Base-by-base conservation (phyloP, 1,140 invertebrate genomes). In the Contarinia nasturtii region DNA sequence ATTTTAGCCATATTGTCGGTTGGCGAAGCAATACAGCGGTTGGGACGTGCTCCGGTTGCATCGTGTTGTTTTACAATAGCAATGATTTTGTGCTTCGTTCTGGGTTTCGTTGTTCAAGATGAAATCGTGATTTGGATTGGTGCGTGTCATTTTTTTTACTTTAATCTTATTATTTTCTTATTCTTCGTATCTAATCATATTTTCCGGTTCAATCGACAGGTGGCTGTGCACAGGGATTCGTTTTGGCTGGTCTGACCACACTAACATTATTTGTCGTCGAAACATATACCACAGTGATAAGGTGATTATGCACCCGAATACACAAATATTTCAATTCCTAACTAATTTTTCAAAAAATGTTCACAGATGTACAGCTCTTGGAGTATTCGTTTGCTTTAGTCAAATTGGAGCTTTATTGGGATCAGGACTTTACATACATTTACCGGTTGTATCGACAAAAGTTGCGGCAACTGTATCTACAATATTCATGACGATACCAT, bases 361-460 rank as follows among this genome's bases (percentile, higher is more conserved):
- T 46, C 17, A 15, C 18, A 46, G 45, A 37, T 46, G 45, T n/a
- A 37, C 45, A 36, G 45, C 45, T 37, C 17, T 46, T 8, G 45
- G 45, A 37, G 10, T 37, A 3, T 37, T 36, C 17, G 33, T 46
- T 17, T 46, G 33, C 36, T 15, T 33, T 15, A 33, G 33, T 8
- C 33, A 46, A 7, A 46, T 46, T 19, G 45, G 45, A 37, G 45
- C 45, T 19, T 19, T 46, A 33, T 7, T 46, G 7, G 36, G 45
- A n/a, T 17, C n/a, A 37, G 12, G 3, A 12, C 18, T 46, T 20
- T 46, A 46, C 36, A n/a, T 33, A 7, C 17, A 18, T 14, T 37
- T 46, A n/a, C 45, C 45, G 11, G 2, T n/a, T 12, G 11, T 10
- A 11, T 15, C 45, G 11, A 22, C 45, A 12, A 36, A 46, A 22